Percentiles rank a stretch among this genome's conserved stretches.
Evolutionary conservation across 2,888 invertebrate species (phyloP).

Genomic region (Parascotia fuliginaria): DNA sequence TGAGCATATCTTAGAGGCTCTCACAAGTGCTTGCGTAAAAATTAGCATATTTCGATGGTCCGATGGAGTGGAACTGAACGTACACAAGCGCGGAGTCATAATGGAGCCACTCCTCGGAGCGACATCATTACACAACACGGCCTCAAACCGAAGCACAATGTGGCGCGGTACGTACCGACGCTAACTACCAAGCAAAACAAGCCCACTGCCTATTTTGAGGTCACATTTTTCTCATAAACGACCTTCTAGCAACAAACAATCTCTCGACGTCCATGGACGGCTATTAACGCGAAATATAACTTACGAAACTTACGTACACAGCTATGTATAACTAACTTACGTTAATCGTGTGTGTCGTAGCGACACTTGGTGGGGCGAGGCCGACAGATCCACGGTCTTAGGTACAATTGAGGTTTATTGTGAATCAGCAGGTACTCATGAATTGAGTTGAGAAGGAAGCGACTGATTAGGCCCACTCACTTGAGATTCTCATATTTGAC

Average conservation of each 20-base stretch:
- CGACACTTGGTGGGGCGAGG: slow-evolving; percentile 68
- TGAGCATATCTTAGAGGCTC: slow-evolving; percentile 35
- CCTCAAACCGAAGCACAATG: slow-evolving; percentile 51
- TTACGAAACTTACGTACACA: slow-evolving; percentile 57
- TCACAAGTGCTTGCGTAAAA: slow-evolving; percentile 46
- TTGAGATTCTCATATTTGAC: slow-evolving; percentile 48
- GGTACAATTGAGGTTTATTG: slow-evolving; percentile 56
- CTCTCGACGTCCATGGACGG: slow-evolving; percentile 53
- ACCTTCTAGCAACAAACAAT: slow-evolving; percentile 56
- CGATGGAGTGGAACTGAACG: slow-evolving; percentile 33
- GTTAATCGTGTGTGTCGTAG: slow-evolving; percentile 55
- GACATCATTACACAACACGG: slow-evolving; percentile 47
- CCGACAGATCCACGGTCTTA: slow-evolving; percentile 60
- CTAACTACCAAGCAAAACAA: slow-evolving; percentile 46
- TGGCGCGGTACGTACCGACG: slow-evolving; percentile 46
- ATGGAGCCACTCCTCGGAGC: slow-evolving; percentile 42
- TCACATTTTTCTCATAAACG: slow-evolving; percentile 69
- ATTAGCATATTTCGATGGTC: slow-evolving; percentile 48
- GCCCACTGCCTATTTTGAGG: slow-evolving; percentile 60
- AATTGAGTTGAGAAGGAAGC: slow-evolving; percentile 64
- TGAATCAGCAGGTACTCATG: slow-evolving; percentile 55
- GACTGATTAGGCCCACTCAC: slow-evolving; percentile 59
- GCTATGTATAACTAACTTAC: slow-evolving; percentile 56
- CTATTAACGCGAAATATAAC: slow-evolving; percentile 49
- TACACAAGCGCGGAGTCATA: slow-evolving; percentile 30